Percentiles rank a stretch among this genome's conserved stretches.
These are phyloP conservation scores for Cheilosia pagana DNA, from an alignment of 2,888 invertebrate species.

Conservation along the genomic window DNA sequence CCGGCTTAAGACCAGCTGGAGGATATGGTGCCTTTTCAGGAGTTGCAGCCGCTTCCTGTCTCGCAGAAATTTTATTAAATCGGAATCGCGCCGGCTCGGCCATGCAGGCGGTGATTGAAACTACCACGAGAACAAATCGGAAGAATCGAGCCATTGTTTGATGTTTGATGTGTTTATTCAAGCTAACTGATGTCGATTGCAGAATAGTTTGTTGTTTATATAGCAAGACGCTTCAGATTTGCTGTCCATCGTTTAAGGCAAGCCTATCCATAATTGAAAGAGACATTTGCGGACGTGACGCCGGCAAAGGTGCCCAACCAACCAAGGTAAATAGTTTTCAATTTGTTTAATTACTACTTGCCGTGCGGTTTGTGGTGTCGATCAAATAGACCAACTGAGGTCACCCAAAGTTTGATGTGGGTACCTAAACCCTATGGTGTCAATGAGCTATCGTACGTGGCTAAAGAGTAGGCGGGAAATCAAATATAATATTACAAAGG, in stretches of 20 bases:
- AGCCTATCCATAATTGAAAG: conserved; percentile 47
- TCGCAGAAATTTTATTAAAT: conserved; percentile 19
- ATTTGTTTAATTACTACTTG: conserved; percentile 57
- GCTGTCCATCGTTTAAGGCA: conserved; percentile 58
- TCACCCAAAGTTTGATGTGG: conserved; percentile 12
- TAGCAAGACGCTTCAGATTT: conserved; percentile 27
- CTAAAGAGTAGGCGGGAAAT: no score
- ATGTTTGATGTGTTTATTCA: conserved; percentile 12
- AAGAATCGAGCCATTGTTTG: conserved; percentile 48
- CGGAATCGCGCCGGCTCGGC: conserved; percentile 48
- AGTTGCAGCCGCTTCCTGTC: conserved; percentile 50
- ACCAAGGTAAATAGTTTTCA: conserved; percentile 28
- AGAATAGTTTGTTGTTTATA: conserved; percentile 57
- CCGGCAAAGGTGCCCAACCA: conserved; percentile 18
- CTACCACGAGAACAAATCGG: conserved; percentile 35
- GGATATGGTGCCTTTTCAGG: conserved; percentile 57
- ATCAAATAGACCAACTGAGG: conserved; percentile 20
- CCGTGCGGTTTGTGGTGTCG: not conserved
- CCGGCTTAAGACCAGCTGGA: conserved; percentile 56
- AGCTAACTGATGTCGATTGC: conserved; percentile 57
- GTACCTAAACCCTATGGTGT: not conserved
- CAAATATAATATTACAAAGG: no score
- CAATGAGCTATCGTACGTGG: not conserved
- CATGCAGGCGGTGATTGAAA: conserved; percentile 9
- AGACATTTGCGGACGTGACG: conserved; percentile 69